Conservation (phyloP, 1,140 invertebrate species). For the Drosophila varians region DNA sequence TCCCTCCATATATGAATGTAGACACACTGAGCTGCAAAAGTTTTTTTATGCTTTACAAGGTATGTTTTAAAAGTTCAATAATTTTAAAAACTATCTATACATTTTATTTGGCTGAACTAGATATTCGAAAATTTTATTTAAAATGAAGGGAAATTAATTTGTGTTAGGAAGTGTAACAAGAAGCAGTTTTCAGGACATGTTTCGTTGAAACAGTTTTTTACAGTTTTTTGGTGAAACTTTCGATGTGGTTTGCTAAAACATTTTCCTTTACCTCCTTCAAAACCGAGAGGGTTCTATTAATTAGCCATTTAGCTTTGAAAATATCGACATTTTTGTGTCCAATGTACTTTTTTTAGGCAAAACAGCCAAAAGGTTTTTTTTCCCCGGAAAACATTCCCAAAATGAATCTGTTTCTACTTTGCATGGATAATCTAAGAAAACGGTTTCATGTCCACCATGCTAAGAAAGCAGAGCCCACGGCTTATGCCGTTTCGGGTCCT, state of each 20-base stretch:
- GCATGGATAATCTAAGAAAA: constrained; percentile 32
- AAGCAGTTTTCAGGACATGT: not conserved
- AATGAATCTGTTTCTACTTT: constrained; percentile 11
- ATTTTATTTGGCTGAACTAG: too few relatives aligned
- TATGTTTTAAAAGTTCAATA: not conserved
- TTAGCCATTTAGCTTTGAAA: too few relatives aligned
- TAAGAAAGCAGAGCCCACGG: constrained; percentile 13
- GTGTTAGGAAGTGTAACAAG: constrained; percentile 1
- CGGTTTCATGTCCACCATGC: not conserved
- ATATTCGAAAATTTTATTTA: not conserved
- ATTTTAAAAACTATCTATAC: too few relatives aligned
- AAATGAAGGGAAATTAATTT: too few relatives aligned
- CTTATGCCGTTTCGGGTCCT: constrained; percentile 14
- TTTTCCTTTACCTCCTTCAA: too few relatives aligned
- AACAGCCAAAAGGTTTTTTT: too few relatives aligned
- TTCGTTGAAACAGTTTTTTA: too few relatives aligned
- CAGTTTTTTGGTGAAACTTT: constrained; percentile 15
- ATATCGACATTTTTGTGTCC: too few relatives aligned
- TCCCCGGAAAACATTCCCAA: not conserved
- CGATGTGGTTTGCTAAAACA: constrained; percentile 26
- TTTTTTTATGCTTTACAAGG: too few relatives aligned
- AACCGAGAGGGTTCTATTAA: too few relatives aligned
- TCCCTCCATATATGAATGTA: not conserved
- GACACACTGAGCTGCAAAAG: constrained; percentile 1
- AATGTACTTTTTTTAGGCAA: too few relatives aligned